phyloP scores from a whole-genome alignment of 2,113 vertebrate species.

The Phalacrocorax pelagicus region DNA sequence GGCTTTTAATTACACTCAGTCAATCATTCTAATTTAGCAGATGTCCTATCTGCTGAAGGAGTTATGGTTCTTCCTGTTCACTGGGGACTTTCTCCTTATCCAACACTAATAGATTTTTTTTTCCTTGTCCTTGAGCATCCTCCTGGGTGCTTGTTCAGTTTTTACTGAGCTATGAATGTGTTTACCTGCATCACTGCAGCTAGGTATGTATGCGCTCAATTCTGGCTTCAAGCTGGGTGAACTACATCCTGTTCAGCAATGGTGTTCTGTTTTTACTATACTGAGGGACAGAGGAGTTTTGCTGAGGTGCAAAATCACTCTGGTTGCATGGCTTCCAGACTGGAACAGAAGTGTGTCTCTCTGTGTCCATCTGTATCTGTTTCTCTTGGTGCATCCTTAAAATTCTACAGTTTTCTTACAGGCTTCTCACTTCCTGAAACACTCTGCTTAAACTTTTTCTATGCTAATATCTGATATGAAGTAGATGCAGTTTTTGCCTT shows the following conservation, averaged over 20 bases:
- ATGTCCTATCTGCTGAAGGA: not conserved
- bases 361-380: not conserved
- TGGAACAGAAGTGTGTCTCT: not conserved
- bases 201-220: not conserved
- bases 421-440: not conserved
- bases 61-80: not conserved
- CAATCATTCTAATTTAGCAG: not conserved
- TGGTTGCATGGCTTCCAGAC: not conserved
- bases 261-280: not conserved
- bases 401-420: not conserved
- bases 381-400: not conserved
- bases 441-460: not conserved
- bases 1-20: not conserved
- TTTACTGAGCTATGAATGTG: not conserved
- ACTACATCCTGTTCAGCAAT: not conserved
- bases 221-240: not conserved
- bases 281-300: not conserved
- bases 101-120: not conserved
- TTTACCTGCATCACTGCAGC: not conserved
- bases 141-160: not conserved
- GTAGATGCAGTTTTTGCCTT: not conserved
- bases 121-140: not conserved
- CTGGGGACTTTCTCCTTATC: not conserved
- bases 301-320: not conserved
- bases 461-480: not conserved